These are phyloP conservation scores for Resseliella maxima DNA, from an alignment of 2,888 invertebrate species.

Conservation along the genomic window DNA sequence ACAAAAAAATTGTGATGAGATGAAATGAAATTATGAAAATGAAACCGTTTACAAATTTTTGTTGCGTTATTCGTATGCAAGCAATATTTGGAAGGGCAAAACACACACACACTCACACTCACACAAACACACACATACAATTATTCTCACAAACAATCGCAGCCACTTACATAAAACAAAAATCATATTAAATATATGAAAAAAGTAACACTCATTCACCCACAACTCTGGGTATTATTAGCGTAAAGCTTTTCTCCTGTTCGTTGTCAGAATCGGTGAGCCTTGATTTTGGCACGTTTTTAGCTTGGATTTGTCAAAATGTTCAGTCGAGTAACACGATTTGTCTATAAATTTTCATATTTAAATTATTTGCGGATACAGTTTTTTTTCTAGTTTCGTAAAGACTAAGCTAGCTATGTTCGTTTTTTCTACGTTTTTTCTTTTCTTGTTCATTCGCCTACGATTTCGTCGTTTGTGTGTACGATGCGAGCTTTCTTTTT, in stretches of 20 bases:
- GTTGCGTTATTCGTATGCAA: neutral
- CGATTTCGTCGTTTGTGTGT: neutral
- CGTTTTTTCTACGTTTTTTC: neutral
- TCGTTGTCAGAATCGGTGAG: neutral
- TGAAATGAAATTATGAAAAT: constrained; percentile 25
- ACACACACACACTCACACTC: neutral
- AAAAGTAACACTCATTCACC: neutral
- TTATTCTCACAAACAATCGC: neutral
- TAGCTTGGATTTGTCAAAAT: constrained; percentile 27
- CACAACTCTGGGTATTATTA: neutral
- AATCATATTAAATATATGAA: constrained; percentile 24
- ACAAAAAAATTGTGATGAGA: no score
- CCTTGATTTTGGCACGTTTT: constrained; percentile 43
- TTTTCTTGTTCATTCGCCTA: neutral
- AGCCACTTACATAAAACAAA: constrained; percentile 34
- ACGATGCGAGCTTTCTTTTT: neutral
- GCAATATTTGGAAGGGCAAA: neutral
- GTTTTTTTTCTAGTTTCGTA: constrained; percentile 22
- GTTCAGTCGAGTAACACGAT: constrained; percentile 5
- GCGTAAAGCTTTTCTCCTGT: neutral
- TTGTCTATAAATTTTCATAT: constrained; percentile 53
- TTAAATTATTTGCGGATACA: constrained; percentile 51
- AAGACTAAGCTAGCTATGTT: neutral
- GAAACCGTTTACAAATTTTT: neutral
- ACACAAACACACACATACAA: neutral